These are phyloP conservation scores for Corapipo altera DNA, from an alignment of 2,113 vertebrate species.

Conservation along the genomic window DNA sequence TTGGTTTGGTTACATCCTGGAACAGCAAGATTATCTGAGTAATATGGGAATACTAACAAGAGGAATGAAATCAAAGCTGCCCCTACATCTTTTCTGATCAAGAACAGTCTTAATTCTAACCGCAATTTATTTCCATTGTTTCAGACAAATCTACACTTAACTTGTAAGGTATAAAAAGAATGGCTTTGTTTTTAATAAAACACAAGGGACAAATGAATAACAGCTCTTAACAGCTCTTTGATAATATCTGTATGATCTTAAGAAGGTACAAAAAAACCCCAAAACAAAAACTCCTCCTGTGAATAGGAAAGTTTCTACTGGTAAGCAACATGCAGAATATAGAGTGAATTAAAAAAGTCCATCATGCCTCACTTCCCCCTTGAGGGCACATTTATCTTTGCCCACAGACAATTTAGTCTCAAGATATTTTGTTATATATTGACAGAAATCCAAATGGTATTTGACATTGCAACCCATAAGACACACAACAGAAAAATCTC, in stretches of 20 bases:
- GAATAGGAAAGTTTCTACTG: neutral
- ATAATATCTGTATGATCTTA: neutral
- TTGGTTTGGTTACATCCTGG: neutral
- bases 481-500: neutral
- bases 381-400: slow-evolving; percentile 23
- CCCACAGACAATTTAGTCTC: neutral
- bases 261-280: neutral
- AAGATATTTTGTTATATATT: neutral
- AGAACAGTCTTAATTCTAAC: neutral
- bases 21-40: neutral
- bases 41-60: neutral
- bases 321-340: neutral
- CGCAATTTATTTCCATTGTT: neutral
- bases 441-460: slow-evolving; percentile 28
- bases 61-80: neutral
- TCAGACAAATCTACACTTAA: neutral
- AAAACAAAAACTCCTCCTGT: neutral
- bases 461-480: slow-evolving; percentile 21
- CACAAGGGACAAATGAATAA: neutral
- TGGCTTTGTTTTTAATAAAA: neutral
- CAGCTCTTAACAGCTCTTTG: neutral
- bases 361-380: neutral
- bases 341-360: neutral
- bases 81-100: neutral
- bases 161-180: neutral